Base-by-base conservation (phyloP, 92 coral and sea anemone species). In the Phymanthus crucifer region DNA sequence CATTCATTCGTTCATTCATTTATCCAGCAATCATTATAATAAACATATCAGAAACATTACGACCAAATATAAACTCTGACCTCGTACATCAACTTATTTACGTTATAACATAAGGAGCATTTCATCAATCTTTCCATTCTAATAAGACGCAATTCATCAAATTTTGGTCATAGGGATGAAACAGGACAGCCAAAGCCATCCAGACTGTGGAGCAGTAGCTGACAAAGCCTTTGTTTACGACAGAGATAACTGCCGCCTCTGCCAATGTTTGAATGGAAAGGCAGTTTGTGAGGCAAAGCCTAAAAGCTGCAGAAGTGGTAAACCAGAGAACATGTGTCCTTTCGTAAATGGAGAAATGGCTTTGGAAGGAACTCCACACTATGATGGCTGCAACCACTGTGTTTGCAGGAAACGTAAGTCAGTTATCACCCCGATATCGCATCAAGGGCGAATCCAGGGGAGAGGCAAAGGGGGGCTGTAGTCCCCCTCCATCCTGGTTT, bases 361-460 rank as follows among this genome's bases (percentile, higher is more conserved):
- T 26, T 50, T 78, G 0, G 93, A 93, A 75, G 89, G 93, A 9
- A 82, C 88, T 27, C 75, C 85, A 23, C 99, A 93, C 57, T 84
- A 86, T 69, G 98, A 95, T 76, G 99, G 99, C 3, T 95, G 99
- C 35, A 95, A 95, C 76, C 73, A 84, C 33, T 95, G 99, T 69
- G 72, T 90, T 71, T 95, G 99, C 70, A 90, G 89, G 64, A 87
- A 87, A 84, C 96, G 99, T 95, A 83, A 83, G 94, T 56, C n/a
- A n/a, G n/a, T n/a, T n/a, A n/a, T n/a, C n/a, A n/a, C n/a, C n/a
- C n/a, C n/a, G n/a, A n/a, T n/a, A n/a, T n/a, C n/a, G n/a, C n/a
- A n/a, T n/a, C n/a, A n/a, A n/a, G n/a, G n/a, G n/a, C n/a, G n/a
- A n/a, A n/a, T n/a, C n/a, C n/a, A n/a, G n/a, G n/a, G n/a, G n/a